Percentiles rank a stretch among this genome's conserved stretches.
Evolutionary conservation across 2,797 vertebrate species (phyloP).

Genomic region (Sebastes cheni): DNA sequence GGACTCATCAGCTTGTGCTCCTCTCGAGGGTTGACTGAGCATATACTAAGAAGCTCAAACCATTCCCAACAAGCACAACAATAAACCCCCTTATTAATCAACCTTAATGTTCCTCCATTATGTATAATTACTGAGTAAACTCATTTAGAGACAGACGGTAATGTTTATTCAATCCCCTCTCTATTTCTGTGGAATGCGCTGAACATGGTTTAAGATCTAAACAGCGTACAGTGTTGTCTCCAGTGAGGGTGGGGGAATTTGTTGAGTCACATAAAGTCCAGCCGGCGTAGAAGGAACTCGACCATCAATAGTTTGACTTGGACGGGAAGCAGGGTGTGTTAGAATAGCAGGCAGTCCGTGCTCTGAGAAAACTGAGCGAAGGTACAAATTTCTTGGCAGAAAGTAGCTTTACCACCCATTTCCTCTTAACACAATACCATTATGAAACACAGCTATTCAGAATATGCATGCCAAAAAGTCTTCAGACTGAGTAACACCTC

Average conservation of each 20-base stretch:
- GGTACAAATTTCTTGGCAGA: constrained; percentile 60
- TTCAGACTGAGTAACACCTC: constrained; percentile 6
- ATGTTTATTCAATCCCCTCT: constrained; percentile 68
- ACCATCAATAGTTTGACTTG: constrained; percentile 29
- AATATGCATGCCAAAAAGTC: constrained; percentile 33
- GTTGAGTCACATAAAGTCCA: constrained; percentile 38
- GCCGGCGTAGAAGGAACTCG: constrained; percentile 22
- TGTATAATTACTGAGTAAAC: constrained; percentile 71
- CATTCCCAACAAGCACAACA: constrained; percentile 49
- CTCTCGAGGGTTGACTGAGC: constrained; percentile 33
- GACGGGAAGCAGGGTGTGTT: constrained; percentile 59
- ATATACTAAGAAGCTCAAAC: constrained; percentile 39
- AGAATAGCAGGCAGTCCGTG: constrained; percentile 7
- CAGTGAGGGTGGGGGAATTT: constrained; percentile 6
- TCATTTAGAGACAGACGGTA: constrained; percentile 68
- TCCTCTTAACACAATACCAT: constrained; percentile 66
- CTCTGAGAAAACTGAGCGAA: constrained; percentile 35
- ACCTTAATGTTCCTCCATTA: constrained; percentile 71
- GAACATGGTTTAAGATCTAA: constrained; percentile 32
- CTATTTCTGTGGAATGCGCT: constrained; percentile 73
- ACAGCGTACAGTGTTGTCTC: constrained; percentile 18
- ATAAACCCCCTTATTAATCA: constrained; percentile 73
- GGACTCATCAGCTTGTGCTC: constrained; percentile 17
- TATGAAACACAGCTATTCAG: constrained; percentile 48
- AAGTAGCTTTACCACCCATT: constrained; percentile 51